Conservation (phyloP, 2,888 invertebrate genomes). For the Coremacera marginata region DNA sequence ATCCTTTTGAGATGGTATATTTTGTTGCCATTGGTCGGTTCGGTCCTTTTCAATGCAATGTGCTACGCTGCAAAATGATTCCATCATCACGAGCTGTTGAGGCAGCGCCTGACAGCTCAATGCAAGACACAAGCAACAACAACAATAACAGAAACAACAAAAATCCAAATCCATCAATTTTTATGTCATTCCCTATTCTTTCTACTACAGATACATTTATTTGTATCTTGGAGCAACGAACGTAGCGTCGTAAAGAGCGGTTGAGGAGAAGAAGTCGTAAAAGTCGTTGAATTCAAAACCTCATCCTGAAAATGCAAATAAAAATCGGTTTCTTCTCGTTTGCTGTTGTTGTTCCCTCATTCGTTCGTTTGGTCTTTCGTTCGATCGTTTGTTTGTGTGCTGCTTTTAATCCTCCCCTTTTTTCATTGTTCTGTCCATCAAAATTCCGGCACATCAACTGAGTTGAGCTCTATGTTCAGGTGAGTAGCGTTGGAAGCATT, state of each 20-base stretch:
- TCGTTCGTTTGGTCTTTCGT: slow-evolving; percentile 29
- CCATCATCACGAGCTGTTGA: slow-evolving; percentile 48
- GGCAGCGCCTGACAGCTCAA: slow-evolving; percentile 59
- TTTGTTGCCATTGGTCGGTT: slow-evolving; percentile 23
- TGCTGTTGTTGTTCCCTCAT: slow-evolving; percentile 8
- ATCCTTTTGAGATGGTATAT: background rate
- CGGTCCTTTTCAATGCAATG: background rate
- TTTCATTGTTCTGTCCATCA: slow-evolving; percentile 69
- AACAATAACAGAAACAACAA: slow-evolving; percentile 43
- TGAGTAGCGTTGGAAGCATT: background rate
- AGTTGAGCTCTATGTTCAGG: background rate
- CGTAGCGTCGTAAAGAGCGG: background rate
- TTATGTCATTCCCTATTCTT: slow-evolving; percentile 59
- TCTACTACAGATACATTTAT: background rate
- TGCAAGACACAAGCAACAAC: slow-evolving; percentile 49
- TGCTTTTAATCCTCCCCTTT: slow-evolving; percentile 67
- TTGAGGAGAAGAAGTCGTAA: background rate
- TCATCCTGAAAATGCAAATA: slow-evolving; percentile 60
- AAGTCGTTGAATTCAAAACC: slow-evolving; percentile 30
- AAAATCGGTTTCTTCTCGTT: slow-evolving; percentile 48
- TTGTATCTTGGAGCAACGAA: background rate
- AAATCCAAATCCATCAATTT: slow-evolving; percentile 63
- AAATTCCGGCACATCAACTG: slow-evolving; percentile 36
- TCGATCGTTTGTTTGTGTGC: slow-evolving; percentile 49
- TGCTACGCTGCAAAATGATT: slow-evolving; percentile 35